Conservation (phyloP, 2,888 invertebrate species). For the Escarpia spicata region DNA sequence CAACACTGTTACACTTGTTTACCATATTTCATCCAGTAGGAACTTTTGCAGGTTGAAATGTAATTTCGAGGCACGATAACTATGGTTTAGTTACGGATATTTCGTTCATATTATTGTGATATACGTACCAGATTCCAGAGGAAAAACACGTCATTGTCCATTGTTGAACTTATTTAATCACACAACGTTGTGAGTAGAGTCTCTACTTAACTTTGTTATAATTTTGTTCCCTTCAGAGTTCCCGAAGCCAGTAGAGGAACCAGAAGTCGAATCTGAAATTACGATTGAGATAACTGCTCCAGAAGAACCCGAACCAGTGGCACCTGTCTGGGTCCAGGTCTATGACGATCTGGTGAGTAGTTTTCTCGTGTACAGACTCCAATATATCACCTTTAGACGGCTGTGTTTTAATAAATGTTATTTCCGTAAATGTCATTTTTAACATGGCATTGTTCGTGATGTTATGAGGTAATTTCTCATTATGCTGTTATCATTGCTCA, state of each 20-base stretch:
- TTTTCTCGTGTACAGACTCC: not conserved
- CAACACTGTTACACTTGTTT: not conserved
- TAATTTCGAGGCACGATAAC: not conserved
- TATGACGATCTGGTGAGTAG: not conserved
- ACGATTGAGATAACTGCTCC: not conserved
- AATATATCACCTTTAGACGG: no score
- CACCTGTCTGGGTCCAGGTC: not conserved
- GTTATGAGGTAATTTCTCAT: no score
- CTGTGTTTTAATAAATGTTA: no score
- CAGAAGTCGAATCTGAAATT: not conserved
- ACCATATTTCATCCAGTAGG: not conserved
- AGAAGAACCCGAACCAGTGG: not conserved
- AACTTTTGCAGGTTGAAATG: not conserved
- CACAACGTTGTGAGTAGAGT: not conserved
- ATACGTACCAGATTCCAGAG: not conserved
- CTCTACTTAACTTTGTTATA: not conserved
- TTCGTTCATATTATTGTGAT: not conserved
- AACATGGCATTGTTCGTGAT: no score
- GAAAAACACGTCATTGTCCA: not conserved
- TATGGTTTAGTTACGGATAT: not conserved
- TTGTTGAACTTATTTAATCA: not conserved
- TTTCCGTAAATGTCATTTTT: no score
- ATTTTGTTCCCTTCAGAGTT: not conserved
- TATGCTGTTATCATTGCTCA: no score
- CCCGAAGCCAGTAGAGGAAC: not conserved